These are phyloP conservation scores for Cercopithecus neglectus DNA, from an alignment of 2,797 vertebrate genomes.

Conservation along the genomic window DNA sequence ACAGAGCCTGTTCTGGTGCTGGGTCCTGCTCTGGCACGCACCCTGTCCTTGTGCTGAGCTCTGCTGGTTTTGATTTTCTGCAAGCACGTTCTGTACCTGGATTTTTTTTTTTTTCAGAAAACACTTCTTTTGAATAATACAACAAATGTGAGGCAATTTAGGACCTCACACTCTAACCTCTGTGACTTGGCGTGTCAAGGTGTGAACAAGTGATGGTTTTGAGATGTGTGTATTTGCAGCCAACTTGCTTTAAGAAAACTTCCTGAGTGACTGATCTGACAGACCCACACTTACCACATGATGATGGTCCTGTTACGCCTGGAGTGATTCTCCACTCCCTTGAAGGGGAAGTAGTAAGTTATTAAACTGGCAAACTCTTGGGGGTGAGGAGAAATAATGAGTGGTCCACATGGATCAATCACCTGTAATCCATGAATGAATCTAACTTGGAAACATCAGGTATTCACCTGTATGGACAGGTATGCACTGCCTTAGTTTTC, in stretches of 20 bases:
- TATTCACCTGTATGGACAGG: background rate
- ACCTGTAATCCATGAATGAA: background rate
- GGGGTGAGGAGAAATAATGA: background rate
- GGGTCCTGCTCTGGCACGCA: background rate
- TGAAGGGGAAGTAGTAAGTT: background rate
- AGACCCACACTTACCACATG: accelerated
- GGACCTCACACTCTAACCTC: background rate
- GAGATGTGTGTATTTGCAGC: no score
- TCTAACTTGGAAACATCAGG: background rate
- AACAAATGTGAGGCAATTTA: background rate
- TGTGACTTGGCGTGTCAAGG: background rate
- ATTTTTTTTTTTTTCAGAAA: background rate
- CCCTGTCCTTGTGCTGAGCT: background rate
- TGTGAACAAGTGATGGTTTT: background rate
- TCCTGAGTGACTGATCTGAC: background rate
- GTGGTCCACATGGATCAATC: background rate
- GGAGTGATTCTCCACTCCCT: background rate
- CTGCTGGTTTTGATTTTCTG: background rate
- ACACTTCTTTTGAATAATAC: background rate
- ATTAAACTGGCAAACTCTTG: background rate
- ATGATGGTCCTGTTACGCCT: background rate
- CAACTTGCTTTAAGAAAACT: background rate
- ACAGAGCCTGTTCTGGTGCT: accelerated
- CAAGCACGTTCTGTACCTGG: background rate
- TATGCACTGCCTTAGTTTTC: background rate